Base-by-base conservation (phyloP, 2,113 vertebrate genomes). In the Nesoenas mayeri region DNA sequence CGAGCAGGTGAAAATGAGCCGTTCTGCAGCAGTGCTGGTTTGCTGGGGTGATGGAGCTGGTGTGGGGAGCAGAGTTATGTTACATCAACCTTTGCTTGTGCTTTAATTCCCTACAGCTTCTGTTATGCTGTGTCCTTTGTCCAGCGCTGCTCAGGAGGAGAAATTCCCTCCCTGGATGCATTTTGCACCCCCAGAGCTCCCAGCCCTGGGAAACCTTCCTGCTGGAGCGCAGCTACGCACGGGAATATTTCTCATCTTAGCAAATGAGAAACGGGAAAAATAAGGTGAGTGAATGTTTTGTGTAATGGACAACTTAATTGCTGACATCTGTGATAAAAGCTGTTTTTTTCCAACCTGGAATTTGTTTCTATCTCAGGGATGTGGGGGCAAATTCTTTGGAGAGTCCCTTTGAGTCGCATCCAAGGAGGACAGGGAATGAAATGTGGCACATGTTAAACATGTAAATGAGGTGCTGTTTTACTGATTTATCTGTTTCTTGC, bases 371-470 rank as follows among this genome's bases (percentile, higher is more conserved):
- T 75, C 92, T 97, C 78, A 93, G 88, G n/a, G 89, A 92, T 86
- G 80, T 75, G 82, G 93, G 79, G 94, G 95, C 86, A 97, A 93
- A 96, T 95, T 93, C 88, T 93, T 95, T 69, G 51, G 86, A 96
- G 88, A 85, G 89, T 88, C 87, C 80, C 77, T 95, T 95, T 97
- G 96, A 96, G 89, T 92, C 75, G 65, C 54, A 90, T 97, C 96
- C 97, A 97, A 88, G 67, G 79, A 95, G 79, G 83, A 95, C n/a
- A 83, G 79, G 38, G 94, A 95, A 91, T 92, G 65, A 96, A 97
- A 96, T 96, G 95, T 97, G 97, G 96, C 95, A 88, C 92, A 88
- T 61, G 94, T 97, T 97, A 97, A 95, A 91, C 77, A 67, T 89
- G 96, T 82, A 97, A 97, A 97, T 94, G 95, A 98, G 96, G 93